phyloP scores from a whole-genome alignment of 2,797 vertebrate genomes.

The Cirrhinus mrigala region DNA sequence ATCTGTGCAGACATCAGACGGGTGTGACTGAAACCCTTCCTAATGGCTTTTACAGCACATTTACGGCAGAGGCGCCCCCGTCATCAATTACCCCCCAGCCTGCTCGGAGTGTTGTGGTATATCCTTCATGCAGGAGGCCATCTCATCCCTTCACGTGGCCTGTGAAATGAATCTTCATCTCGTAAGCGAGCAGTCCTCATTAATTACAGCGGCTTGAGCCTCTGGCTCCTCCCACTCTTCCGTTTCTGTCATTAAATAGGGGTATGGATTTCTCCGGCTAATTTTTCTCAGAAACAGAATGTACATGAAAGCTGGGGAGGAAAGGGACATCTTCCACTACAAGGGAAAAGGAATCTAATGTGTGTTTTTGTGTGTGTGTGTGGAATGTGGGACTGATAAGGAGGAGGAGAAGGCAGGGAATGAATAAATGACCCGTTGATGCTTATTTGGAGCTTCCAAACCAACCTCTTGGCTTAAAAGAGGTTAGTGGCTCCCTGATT shows the following conservation, averaged over 20 bases:
- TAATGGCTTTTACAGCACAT: conserved; percentile 61
- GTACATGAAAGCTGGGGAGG: conserved; percentile 62
- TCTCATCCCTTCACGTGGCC: conserved; percentile 62
- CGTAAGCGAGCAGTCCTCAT: conserved; percentile 78
- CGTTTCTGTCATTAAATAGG: conserved; percentile 72
- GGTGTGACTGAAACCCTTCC: conserved; percentile 59
- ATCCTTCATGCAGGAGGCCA: conserved; percentile 61
- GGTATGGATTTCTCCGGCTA: not conserved
- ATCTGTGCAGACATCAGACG: conserved; percentile 52
- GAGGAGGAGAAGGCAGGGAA: not conserved
- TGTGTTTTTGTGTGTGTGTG: conserved; percentile 15
- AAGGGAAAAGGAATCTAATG: not conserved
- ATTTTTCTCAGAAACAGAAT: conserved; percentile 65
- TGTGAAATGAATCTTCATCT: conserved; percentile 82
- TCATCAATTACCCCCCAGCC: conserved; percentile 73
- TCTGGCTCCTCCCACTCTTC: conserved; percentile 74
- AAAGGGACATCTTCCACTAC: conserved; percentile 9
- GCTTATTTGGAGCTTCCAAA: conserved; percentile 54
- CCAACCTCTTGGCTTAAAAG: conserved; percentile 23
- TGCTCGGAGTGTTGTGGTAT: conserved; percentile 68
- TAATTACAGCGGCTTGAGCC: conserved; percentile 77
- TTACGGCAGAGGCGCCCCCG: conserved; percentile 54
- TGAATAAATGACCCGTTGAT: conserved; percentile 54
- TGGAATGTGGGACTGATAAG: not conserved
- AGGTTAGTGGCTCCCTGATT: conserved; percentile 11